Conservation (phyloP, 2,113 vertebrate genomes). For the Larimichthys crocea region DNA sequence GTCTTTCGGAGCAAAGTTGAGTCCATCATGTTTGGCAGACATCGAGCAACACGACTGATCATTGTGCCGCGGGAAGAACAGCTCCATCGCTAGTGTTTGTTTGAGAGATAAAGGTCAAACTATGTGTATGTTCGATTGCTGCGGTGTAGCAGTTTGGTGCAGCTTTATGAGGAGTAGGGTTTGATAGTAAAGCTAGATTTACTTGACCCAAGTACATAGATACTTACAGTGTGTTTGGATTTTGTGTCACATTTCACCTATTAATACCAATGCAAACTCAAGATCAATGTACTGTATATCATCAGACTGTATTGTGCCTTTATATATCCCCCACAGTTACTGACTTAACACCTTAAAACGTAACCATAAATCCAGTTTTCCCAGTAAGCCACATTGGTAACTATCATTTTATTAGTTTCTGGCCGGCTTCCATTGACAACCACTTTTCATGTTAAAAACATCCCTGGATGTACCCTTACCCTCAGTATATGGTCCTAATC, state of each 20-base stretch:
- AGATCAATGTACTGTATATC: not conserved
- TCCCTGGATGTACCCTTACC: not conserved
- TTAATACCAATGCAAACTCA: not conserved
- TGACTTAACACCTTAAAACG: too few species aligned
- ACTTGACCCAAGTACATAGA: not conserved
- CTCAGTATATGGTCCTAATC: not conserved
- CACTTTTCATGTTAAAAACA: not conserved
- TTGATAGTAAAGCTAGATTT: not conserved
- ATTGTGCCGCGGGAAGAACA: not conserved
- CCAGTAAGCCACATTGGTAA: not conserved
- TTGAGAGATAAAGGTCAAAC: not conserved
- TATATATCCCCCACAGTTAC: too few species aligned
- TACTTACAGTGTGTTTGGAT: not conserved
- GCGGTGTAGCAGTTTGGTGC: not conserved
- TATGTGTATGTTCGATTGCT: not conserved
- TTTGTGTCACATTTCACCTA: not conserved
- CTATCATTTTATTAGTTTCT: not conserved
- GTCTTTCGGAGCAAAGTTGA: slow-evolving; percentile 8
- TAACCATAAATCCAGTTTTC: not conserved
- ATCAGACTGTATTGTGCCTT: not conserved
- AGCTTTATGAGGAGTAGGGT: not conserved
- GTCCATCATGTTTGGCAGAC: not conserved
- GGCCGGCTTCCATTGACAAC: not conserved
- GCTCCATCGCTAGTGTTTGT: not conserved
- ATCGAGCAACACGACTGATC: not conserved